A percentile compares a stretch with the other conserved stretches of the same genome.
These are phyloP conservation scores for Hassar affinis DNA, from an alignment of 2,113 vertebrate genomes.

Conservation along the genomic window DNA sequence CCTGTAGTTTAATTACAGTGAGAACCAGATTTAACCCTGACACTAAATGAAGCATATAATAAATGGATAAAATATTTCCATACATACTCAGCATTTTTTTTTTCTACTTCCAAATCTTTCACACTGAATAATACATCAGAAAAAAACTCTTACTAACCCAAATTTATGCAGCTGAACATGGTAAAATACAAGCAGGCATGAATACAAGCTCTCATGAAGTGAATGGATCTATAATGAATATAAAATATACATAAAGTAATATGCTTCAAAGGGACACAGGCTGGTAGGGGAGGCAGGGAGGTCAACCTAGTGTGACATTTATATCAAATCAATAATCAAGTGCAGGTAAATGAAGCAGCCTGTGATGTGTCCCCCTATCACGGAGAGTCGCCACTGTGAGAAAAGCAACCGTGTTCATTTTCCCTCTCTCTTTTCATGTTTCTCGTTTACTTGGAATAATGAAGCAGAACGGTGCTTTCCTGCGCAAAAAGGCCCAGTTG, in stretches of 20 bases:
- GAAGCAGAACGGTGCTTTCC: conserved; percentile 37
- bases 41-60: background rate
- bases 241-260: background rate
- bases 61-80: background rate
- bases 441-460: conserved; percentile 42
- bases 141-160: background rate
- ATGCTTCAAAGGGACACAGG: background rate
- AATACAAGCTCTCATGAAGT: background rate
- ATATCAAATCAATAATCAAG: conserved; percentile 12
- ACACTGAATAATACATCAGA: background rate
- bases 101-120: background rate
- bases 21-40: background rate
- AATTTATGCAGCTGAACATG: background rate
- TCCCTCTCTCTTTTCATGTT: background rate
- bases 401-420: background rate
- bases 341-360: conserved; percentile 16
- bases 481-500: background rate
- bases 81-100: background rate
- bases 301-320: conserved; percentile 8
- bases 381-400: background rate
- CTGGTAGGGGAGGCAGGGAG: background rate
- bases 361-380: background rate
- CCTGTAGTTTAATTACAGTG: background rate
- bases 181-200: background rate
- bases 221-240: background rate